Base-by-base conservation (phyloP, 2,797 vertebrate genomes). In the Acanthopagrus latus region DNA sequence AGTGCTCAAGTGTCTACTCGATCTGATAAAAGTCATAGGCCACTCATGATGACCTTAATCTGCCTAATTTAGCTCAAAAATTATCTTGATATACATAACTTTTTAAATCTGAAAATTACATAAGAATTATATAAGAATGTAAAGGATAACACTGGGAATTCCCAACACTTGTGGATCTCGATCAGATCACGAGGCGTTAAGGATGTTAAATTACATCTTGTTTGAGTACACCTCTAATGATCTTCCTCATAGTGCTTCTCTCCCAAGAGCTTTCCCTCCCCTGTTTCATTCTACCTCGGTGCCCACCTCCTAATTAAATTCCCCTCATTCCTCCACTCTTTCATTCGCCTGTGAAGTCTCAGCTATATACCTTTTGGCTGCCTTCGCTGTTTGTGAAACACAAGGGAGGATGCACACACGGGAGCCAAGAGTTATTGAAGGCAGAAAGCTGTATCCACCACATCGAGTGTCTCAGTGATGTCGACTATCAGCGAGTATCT, bases 271-370 rank as follows among this genome's bases (percentile, higher is more conserved):
- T 55, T 74, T 48, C 55, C 44, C n/a, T 47, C 51, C 60, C 21
- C 12, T 27, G 46, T n/a, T 65, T 60, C 10, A 43, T 74, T 74
- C 70, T 50, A 7, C 46, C 55, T 83, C 21, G 1, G 20, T 47
- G 52, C 64, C 62, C 50, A 58, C 23, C 51, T 58, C 11, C 74
- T 84, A 12, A 80, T 83, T 84, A 76, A 71, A 64, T 76, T 76
- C 38, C 41, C 33, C 29, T 76, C 62, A 44, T 79, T 74, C 50
- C 52, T 81, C 44, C 62, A 13, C 25, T 62, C 68, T 76, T 57
- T 71, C 23, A 66, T 68, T 66, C 7, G n/a, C 52, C 52, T 76
- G 38, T 73, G 43, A 58, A 54, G 54, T 67, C 33, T 73, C 60
- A 11, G 38, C 29, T 7, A 59, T 47, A 23, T 74, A 86, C 48